A percentile compares a stretch with the other conserved stretches of the same genome.
These are phyloP conservation scores for Cheilosia grossa DNA, from an alignment of 2,888 invertebrate species.

Conservation along the genomic window DNA sequence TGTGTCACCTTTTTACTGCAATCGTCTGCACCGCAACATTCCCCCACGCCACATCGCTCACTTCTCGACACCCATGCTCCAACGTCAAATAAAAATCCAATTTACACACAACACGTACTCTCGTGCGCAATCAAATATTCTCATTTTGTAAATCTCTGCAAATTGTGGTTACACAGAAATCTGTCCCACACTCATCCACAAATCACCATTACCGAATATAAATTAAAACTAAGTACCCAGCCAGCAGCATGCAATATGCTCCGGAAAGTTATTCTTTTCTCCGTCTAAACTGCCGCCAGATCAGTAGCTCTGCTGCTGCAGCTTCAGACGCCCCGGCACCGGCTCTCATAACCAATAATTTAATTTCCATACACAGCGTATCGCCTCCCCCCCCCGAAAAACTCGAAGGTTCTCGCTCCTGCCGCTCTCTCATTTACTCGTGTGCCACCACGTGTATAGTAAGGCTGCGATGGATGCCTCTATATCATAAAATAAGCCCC, in stretches of 20 bases:
- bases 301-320: constrained; percentile 38
- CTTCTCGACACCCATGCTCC: neutral
- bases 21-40: neutral
- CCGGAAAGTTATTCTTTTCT: constrained; percentile 64
- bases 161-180: constrained; percentile 63
- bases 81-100: constrained; percentile 32
- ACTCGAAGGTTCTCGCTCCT: constrained; percentile 34
- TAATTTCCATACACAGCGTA: constrained; percentile 72
- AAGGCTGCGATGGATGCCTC: constrained; percentile 65
- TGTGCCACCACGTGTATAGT: neutral
- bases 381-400: constrained; percentile 10
- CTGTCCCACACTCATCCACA: constrained; percentile 62
- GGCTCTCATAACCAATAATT: constrained; percentile 75
- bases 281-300: constrained; percentile 54
- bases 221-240: constrained; percentile 71
- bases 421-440: constrained; percentile 42
- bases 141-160: constrained; percentile 52
- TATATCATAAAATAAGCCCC: constrained; percentile 75
- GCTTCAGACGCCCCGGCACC: constrained; percentile 22
- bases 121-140: constrained; percentile 41
- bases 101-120: constrained; percentile 57
- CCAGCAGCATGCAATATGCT: constrained; percentile 60
- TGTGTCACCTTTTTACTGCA: neutral
- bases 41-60: neutral
- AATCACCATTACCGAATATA: constrained; percentile 71